Evolutionary conservation across 2,888 invertebrate genomes (phyloP).

Genomic region (Autographa pulchrina): DNA sequence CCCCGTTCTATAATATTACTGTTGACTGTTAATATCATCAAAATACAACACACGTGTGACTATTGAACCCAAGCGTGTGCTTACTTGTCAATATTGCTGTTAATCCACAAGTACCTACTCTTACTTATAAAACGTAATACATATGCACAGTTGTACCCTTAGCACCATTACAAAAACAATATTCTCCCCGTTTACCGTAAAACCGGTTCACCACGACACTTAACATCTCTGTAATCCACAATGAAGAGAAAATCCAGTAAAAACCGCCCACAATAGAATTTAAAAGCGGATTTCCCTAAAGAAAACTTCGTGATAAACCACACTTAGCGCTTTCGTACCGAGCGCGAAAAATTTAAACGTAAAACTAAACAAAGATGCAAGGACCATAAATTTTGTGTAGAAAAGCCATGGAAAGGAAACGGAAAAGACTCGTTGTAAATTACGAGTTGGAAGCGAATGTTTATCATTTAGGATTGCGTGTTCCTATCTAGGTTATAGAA

Average conservation of each 20-base stretch:
- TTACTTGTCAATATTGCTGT: background rate
- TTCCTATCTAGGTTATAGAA: constrained; percentile 30
- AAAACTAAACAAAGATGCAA: constrained; percentile 47
- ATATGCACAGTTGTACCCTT: background rate
- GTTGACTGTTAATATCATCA: too few species aligned
- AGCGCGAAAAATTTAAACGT: constrained; percentile 43
- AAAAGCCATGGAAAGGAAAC: constrained; percentile 52
- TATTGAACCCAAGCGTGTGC: background rate
- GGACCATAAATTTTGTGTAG: constrained; percentile 45
- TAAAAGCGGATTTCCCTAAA: constrained; percentile 26
- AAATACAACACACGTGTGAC: too few species aligned
- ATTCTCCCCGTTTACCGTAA: background rate
- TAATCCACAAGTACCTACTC: background rate
- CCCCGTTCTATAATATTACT: too few species aligned
- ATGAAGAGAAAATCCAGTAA: background rate
- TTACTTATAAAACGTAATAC: too few species aligned
- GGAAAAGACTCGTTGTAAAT: constrained; percentile 53
- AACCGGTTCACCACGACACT: background rate
- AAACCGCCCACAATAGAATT: constrained; percentile 10
- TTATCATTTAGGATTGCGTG: constrained; percentile 30
- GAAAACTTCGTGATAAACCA: constrained; percentile 38
- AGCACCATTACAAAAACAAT: background rate
- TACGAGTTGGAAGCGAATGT: constrained; percentile 32
- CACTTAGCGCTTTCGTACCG: constrained; percentile 28
- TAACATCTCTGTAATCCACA: background rate